Conservation (phyloP, 2,888 invertebrate species). For the Watsonalla cultraria region DNA sequence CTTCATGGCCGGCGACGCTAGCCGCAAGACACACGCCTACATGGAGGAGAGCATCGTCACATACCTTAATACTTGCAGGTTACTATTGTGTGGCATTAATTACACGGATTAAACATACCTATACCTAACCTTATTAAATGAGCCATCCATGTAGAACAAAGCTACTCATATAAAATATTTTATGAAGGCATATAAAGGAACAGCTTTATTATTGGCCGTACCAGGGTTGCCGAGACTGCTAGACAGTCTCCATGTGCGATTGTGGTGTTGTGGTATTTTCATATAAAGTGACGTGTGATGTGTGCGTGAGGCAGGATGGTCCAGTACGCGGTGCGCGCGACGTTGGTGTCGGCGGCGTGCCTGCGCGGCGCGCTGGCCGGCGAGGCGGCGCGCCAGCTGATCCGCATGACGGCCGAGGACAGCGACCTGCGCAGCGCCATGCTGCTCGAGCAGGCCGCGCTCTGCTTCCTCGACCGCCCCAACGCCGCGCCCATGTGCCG, state of each 20-base stretch:
- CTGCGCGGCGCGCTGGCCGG: constrained; percentile 88
- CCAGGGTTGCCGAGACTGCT: too few species aligned
- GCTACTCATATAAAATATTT: too few species aligned
- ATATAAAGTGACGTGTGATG: background rate
- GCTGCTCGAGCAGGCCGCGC: constrained; percentile 95
- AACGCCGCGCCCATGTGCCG: constrained; percentile 86
- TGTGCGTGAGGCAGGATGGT: constrained; percentile 81
- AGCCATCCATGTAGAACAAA: background rate
- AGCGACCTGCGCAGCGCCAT: constrained; percentile 97
- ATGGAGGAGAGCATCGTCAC: constrained; percentile 97
- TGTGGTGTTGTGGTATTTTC: too few species aligned
- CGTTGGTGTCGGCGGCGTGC: constrained; percentile 92
- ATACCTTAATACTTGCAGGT: constrained; percentile 95
- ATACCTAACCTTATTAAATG: background rate
- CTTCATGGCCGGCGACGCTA: constrained; percentile 90
- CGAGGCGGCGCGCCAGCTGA: constrained; percentile 96
- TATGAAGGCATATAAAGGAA: too few species aligned
- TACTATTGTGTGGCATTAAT: constrained; percentile 17
- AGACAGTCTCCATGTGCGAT: too few species aligned
- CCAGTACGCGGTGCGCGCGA: constrained; percentile 95
- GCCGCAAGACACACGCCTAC: constrained; percentile 89
- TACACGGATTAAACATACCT: background rate
- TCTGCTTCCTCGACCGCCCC: constrained; percentile 86
- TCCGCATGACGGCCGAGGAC: constrained; percentile 97
- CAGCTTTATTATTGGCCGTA: too few species aligned